These are phyloP conservation scores for Enteromius thamalakanensis DNA, from an alignment of 2,797 vertebrate genomes.

Conservation along the genomic window DNA sequence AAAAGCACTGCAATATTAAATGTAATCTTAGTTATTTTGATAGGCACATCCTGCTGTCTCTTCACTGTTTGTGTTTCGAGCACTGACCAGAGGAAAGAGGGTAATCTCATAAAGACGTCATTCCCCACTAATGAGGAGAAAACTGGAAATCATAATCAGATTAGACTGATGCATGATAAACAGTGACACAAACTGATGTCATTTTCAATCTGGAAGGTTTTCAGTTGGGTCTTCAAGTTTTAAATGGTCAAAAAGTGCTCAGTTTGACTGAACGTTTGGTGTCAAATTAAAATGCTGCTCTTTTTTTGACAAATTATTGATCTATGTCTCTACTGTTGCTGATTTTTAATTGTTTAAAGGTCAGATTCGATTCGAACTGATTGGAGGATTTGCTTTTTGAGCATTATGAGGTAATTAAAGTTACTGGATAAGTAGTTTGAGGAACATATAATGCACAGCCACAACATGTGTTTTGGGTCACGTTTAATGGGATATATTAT, in stretches of 20 bases:
- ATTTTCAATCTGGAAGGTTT: background rate
- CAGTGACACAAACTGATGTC: slow-evolving; percentile 2
- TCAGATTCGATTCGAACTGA: background rate
- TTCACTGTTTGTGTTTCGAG: slow-evolving; percentile 32
- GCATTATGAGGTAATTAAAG: background rate
- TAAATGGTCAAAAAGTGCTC: background rate
- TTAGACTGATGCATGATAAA: slow-evolving; percentile 23
- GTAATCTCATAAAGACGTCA: slow-evolving; percentile 41
- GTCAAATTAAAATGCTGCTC: background rate
- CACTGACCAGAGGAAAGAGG: slow-evolving; percentile 29
- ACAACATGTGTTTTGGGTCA: background rate
- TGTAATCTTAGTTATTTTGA: background rate
- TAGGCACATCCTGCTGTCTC: slow-evolving; percentile 5
- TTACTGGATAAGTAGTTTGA: background rate
- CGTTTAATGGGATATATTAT: background rate
- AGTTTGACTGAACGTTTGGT: background rate
- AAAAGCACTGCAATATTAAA: background rate
- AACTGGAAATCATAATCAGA: slow-evolving; percentile 20
- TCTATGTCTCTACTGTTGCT: background rate
- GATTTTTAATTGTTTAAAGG: background rate
- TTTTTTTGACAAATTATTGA: background rate
- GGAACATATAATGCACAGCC: background rate
- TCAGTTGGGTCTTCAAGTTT: background rate
- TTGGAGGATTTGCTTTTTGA: background rate
- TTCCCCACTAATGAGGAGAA: slow-evolving; percentile 37